Conservation (phyloP, 1,140 invertebrate species). For the Muscidifurax raptorellus region DNA sequence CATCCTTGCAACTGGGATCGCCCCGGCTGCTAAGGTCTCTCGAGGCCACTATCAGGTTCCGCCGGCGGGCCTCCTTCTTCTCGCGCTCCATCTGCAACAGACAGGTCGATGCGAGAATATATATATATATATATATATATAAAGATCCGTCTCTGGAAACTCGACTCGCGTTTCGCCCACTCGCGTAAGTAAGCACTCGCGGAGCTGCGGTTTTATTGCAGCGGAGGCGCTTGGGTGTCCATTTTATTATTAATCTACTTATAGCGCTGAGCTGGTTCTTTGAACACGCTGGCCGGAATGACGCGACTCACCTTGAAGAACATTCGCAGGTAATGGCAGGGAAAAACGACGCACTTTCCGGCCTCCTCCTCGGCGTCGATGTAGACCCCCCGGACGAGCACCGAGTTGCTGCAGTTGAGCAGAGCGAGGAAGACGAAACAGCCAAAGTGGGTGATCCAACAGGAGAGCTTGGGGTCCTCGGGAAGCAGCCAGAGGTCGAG, state of each 20-base stretch:
- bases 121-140: background rate
- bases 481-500: conserved; percentile 88
- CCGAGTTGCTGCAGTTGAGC: conserved; percentile 89
- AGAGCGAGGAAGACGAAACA: conserved; percentile 85
- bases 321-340: conserved; percentile 86
- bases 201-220: no score
- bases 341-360: conserved; percentile 87
- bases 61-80: conserved; percentile 71
- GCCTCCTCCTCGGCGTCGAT: conserved; percentile 88
- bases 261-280: background rate
- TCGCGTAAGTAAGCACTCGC: no score
- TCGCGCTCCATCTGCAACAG: conserved; percentile 70
- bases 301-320: conserved; percentile 84
- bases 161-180: no score
- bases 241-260: background rate
- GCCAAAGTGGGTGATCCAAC: conserved; percentile 84
- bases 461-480: conserved; percentile 84
- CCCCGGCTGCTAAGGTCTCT: conserved; percentile 53
- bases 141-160: no score
- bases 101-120: background rate
- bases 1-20: conserved; percentile 62
- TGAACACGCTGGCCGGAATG: no score
- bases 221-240: background rate
- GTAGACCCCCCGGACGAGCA: conserved; percentile 88
- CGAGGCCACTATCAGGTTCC: conserved; percentile 64